Evolutionary conservation across 2,888 invertebrate species (phyloP).

Genomic region (Sipha maydis): DNA sequence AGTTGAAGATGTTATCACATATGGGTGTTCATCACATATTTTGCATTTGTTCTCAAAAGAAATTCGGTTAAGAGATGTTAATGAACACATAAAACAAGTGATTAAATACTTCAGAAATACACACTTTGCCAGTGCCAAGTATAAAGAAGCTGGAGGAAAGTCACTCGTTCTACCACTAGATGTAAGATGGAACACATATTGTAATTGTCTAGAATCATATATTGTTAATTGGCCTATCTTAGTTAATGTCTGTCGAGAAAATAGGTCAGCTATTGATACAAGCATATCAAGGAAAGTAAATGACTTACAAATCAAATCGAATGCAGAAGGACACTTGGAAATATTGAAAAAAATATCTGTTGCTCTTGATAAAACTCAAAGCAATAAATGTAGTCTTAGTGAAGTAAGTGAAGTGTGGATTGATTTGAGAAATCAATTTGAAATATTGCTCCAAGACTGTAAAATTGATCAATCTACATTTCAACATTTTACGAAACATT

Average conservation of each 20-base stretch:
- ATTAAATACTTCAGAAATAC: constrained; percentile 11
- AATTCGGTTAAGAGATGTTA: background rate
- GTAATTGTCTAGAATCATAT: constrained; percentile 7
- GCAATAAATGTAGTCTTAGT: constrained; percentile 4
- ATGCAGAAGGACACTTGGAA: constrained; percentile 17
- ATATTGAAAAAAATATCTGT: constrained; percentile 17
- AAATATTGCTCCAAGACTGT: background rate
- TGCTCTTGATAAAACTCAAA: constrained; percentile 18
- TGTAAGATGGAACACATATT: background rate
- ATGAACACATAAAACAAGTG: background rate
- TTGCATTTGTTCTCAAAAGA: constrained; percentile 2
- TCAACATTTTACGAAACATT: constrained; percentile 3
- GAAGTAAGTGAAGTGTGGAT: constrained; percentile 19
- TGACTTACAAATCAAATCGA: background rate
- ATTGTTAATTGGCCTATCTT: constrained; percentile 2
- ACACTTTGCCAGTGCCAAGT: constrained; percentile 15
- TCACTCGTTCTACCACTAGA: constrained; percentile 11
- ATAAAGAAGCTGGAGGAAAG: constrained; percentile 27
- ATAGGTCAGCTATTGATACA: constrained; percentile 14
- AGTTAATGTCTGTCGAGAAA: constrained; percentile 16
- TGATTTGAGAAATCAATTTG: constrained; percentile 11
- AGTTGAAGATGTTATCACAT: constrained; percentile 4
- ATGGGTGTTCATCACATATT: constrained; percentile 7
- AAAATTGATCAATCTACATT: constrained; percentile 7
- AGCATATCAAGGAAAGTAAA: background rate